A percentile compares a stretch with the other conserved stretches of the same genome.
phyloP scores from a whole-genome alignment of 1,140 invertebrate species.

The Drosophila orosa region DNA sequence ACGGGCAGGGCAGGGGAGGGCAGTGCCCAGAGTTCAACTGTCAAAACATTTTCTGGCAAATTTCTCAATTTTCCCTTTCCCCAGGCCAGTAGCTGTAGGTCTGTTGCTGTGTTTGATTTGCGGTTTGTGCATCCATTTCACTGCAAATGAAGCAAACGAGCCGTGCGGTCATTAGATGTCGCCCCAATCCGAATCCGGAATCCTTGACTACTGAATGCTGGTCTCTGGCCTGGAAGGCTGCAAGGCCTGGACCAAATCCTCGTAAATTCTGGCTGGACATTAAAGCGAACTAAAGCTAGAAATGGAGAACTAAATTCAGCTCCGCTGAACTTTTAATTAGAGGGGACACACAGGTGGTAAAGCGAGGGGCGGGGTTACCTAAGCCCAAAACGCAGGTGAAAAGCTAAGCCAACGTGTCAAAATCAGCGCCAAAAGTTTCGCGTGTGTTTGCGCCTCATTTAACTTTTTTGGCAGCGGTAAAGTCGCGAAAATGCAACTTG shows the following conservation, averaged over 20 bases:
- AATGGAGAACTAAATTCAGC: slow-evolving; percentile 37
- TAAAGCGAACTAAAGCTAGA: slow-evolving; percentile 33
- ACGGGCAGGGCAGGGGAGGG: neutral
- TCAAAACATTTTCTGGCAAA: slow-evolving; percentile 32
- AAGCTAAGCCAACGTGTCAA: slow-evolving; percentile 56
- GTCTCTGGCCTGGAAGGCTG: slow-evolving; percentile 14
- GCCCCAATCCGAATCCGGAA: slow-evolving; percentile 13
- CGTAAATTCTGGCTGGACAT: slow-evolving; percentile 40
- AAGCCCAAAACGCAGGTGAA: slow-evolving; percentile 20
- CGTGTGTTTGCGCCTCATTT: slow-evolving; percentile 52
- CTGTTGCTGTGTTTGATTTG: slow-evolving; percentile 74
- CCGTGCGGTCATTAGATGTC: slow-evolving; percentile 77
- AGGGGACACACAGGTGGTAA: slow-evolving; percentile 1
- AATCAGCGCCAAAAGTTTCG: slow-evolving; percentile 58
- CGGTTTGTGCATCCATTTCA: slow-evolving; percentile 78
- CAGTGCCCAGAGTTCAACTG: slow-evolving; percentile 19
- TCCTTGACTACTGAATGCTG: slow-evolving; percentile 43
- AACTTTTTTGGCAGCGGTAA: slow-evolving; percentile 45
- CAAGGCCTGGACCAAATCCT: neutral
- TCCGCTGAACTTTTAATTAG: slow-evolving; percentile 71
- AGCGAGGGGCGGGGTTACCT: neutral
- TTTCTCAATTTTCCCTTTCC: slow-evolving; percentile 18
- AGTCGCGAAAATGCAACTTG: slow-evolving; percentile 55
- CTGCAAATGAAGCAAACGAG: slow-evolving; percentile 81
- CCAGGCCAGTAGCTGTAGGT: slow-evolving; percentile 1